Evolutionary conservation across 2,113 vertebrate species (phyloP), one percentile per base, ranked within the genome.

Genomic region (Athene noctua): DNA sequence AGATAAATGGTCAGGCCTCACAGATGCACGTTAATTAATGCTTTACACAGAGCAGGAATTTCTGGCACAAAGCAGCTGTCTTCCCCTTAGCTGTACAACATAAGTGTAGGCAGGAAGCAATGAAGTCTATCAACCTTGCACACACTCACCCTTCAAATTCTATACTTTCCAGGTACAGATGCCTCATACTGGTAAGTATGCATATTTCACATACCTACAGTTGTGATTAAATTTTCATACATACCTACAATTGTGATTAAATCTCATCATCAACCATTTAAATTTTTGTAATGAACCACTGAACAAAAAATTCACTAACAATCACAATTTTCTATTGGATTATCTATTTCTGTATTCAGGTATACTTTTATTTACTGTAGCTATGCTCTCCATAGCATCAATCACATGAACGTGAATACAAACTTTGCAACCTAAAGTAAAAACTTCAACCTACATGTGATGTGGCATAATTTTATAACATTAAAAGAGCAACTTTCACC

Each of bases 131-230:
- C 44, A 40, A 29, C 34, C 51, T 42, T 16, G 34, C 27, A n/a
- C 20, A 38, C 29, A 70, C 27, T 1, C 26, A 21, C 11, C 34
- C 15, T 71, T 71, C 57, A 77, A 42, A n/a, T 52, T 30, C 49
- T 57, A 10, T 7, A 16, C 20, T 32, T 51, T 80, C 42, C 81
- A 70, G 32, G 70, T 16, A 19, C 42, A 44, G 20, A 74, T 3
- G 13, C 22, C 36, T 75, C 25, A 40, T 44, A 22, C 5, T 0
- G 0, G 4, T n/a, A 44, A 51, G 11, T 22, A 19, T 17, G n/a
- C 26, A 6, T 51, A 61, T 85, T 46, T 93, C 59, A 46, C 14
- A 22, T 23, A 36, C 44, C 44, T 46, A 46, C 26, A 85, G 44
- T 3, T 25, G 30, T 16, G 7, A 49, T 13, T 73, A 54, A 65